These are phyloP conservation scores for Macrotrachela quadricornifera DNA, from an alignment of 1,140 invertebrate species.

Conservation along the genomic window DNA sequence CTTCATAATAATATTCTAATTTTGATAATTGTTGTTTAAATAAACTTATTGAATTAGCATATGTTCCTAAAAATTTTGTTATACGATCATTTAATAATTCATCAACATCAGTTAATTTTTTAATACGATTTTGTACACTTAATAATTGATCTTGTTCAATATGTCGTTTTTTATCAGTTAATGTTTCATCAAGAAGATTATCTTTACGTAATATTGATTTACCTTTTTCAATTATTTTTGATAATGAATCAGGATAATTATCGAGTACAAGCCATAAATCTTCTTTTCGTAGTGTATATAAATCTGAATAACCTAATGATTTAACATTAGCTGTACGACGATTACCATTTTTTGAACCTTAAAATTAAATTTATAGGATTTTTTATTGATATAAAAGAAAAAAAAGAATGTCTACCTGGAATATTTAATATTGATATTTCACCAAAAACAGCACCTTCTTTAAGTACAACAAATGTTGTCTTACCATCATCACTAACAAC, in stretches of 20 bases:
- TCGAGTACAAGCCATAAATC: conserved; percentile 66
- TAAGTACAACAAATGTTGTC: conserved; percentile 59
- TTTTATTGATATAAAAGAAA: no score
- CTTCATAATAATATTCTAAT: no score
- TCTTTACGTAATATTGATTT: conserved; percentile 73
- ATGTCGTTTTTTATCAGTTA: conserved; percentile 30
- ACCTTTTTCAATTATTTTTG: conserved; percentile 63
- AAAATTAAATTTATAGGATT: no score
- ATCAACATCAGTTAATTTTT: no score
- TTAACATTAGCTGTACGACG: conserved; percentile 69
- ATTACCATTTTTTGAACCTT: conserved; percentile 49
- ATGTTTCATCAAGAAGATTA: conserved; percentile 63
- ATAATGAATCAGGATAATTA: conserved; percentile 76
- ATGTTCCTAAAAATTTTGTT: no score
- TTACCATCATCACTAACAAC: conserved; percentile 66
- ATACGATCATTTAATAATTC: no score
- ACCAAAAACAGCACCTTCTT: conserved; percentile 73
- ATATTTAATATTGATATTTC: conserved; percentile 69
- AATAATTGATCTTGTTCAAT: background rate
- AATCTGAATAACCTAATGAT: conserved; percentile 66
- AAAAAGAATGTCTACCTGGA: conserved; percentile 44
- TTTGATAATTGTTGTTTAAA: no score
- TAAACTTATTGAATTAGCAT: no score
- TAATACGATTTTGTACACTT: background rate
- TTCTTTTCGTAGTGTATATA: conserved; percentile 70